Evolutionary conservation across 2,888 invertebrate genomes (phyloP).

Genomic region (Drosophila crucigera): DNA sequence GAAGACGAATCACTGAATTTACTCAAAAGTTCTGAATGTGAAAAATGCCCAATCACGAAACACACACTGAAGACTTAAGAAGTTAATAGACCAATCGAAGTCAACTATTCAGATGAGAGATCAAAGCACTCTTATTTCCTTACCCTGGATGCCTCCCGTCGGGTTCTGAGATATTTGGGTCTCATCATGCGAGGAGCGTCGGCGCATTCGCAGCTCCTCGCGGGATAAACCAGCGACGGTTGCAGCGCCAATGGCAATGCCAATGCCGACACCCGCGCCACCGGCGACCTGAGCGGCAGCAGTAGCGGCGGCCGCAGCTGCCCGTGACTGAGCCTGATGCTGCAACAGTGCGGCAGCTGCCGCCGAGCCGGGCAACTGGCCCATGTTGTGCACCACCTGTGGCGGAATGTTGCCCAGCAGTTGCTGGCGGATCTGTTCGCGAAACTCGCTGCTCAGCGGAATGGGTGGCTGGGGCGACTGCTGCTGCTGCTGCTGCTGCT

Average conservation of each 20-base stretch:
- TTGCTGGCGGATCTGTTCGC: constrained; percentile 85
- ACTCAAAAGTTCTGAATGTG: background rate
- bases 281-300: constrained; percentile 66
- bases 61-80: background rate
- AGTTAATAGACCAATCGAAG: background rate
- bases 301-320: constrained; percentile 81
- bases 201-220: constrained; percentile 85
- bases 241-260: constrained; percentile 42
- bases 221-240: constrained; percentile 77
- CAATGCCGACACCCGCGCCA: constrained; percentile 50
- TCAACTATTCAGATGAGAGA: background rate
- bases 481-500: constrained; percentile 52
- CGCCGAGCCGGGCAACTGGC: constrained; percentile 82
- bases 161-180: constrained; percentile 83
- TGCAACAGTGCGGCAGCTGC: constrained; percentile 84
- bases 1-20: no score
- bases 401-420: constrained; percentile 82
- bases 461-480: constrained; percentile 73
- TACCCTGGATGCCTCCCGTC: constrained; percentile 82
- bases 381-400: constrained; percentile 82
- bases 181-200: constrained; percentile 85
- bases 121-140: constrained; percentile 22
- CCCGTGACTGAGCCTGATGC: constrained; percentile 84
- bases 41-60: background rate
- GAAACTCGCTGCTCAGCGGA: constrained; percentile 84